Evolutionary conservation across 2,113 vertebrate genomes (phyloP).

Genomic region (Ceratotherium simum): DNA sequence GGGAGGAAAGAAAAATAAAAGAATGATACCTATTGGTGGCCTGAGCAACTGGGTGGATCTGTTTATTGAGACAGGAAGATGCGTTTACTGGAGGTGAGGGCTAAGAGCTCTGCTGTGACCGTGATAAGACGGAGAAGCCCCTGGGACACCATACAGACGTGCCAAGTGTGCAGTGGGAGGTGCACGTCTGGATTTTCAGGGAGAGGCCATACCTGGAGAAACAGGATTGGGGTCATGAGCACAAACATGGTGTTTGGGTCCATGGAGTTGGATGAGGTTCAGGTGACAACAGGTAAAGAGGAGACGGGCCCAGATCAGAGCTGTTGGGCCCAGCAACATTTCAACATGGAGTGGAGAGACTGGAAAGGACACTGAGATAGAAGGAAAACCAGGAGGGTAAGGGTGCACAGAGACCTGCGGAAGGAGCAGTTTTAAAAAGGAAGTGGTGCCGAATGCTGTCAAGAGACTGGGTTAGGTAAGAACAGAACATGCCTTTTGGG

Average conservation of each 20-base stretch:
- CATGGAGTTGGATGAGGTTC: background rate
- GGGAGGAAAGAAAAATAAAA: background rate
- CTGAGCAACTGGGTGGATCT: background rate
- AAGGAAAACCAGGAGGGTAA: accelerated
- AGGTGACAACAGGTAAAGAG: background rate
- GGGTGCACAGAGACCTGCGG: background rate
- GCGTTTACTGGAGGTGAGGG: background rate
- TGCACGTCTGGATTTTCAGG: background rate
- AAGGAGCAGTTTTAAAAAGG: background rate
- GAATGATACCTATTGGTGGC: background rate
- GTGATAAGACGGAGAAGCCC: accelerated
- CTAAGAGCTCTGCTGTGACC: background rate
- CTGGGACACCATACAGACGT: accelerated
- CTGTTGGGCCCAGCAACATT: accelerated
- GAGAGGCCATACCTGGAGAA: background rate
- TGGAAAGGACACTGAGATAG: too few species aligned
- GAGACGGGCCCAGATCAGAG: background rate
- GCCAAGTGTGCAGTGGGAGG: accelerated
- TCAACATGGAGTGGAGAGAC: background rate
- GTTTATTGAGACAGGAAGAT: background rate
- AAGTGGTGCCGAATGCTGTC: background rate
- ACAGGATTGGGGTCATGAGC: accelerated
- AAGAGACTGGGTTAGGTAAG: background rate
- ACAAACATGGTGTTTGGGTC: background rate
- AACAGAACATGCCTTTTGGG: background rate